phyloP scores from a whole-genome alignment of 2,797 vertebrate species.

The Erithacus rubecula region DNA sequence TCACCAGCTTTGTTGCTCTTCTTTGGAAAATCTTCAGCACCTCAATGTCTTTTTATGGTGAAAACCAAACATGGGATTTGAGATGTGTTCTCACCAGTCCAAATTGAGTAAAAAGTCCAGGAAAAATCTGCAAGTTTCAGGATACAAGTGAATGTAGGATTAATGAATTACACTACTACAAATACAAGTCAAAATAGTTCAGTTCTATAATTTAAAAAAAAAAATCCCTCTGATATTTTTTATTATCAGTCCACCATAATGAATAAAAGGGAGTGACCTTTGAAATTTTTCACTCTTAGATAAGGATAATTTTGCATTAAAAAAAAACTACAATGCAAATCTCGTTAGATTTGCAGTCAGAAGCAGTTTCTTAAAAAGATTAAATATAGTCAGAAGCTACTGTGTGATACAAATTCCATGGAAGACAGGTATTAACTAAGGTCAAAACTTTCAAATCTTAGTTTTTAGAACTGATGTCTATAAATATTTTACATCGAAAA shows the following conservation, averaged over 20 bases:
- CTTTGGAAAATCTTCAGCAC: background rate
- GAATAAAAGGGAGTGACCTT: background rate
- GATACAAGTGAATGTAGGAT: background rate
- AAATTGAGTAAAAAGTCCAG: background rate
- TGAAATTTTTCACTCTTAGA: background rate
- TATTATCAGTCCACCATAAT: background rate
- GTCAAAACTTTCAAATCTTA: background rate
- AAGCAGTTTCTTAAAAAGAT: background rate
- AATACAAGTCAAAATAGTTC: background rate
- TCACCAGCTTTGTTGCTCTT: background rate
- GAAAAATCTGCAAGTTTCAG: background rate
- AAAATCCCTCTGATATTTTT: background rate
- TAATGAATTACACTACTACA: background rate
- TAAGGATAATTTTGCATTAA: background rate
- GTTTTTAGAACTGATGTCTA: background rate
- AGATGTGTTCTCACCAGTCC: accelerated
- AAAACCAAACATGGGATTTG: background rate
- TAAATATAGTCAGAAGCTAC: background rate
- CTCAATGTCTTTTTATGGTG: background rate
- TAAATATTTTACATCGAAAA: background rate
- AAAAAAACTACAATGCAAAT: background rate
- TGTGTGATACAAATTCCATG: background rate
- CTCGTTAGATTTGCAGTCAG: background rate
- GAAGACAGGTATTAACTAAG: background rate
- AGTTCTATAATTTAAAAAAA: background rate